These are phyloP conservation scores for Catagonus wagneri DNA, from an alignment of 2,113 vertebrate genomes.

Conservation along the genomic window DNA sequence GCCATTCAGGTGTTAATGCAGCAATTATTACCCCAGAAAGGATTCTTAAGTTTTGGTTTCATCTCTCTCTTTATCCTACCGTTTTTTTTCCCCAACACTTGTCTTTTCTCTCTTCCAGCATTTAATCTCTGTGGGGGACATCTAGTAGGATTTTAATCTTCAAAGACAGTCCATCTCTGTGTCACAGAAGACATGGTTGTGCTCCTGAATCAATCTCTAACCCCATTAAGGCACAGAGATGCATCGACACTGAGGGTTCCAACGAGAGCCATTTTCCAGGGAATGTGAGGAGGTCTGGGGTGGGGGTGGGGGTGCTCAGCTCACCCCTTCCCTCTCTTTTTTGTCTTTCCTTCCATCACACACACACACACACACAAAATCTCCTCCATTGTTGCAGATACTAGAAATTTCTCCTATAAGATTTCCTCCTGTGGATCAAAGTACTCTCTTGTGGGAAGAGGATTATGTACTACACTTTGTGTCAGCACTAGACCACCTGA, in stretches of 20 bases:
- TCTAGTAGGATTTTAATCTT: conserved; percentile 65
- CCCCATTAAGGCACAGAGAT: not conserved
- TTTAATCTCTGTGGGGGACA: conserved; percentile 61
- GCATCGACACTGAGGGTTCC: not conserved
- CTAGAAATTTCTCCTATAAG: not conserved
- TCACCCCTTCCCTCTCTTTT: not conserved
- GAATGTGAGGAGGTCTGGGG: not conserved
- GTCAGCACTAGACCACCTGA: not conserved
- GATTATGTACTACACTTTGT: not conserved
- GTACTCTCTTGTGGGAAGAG: not conserved
- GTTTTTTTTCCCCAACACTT: not conserved
- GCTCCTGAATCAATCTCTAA: not conserved
- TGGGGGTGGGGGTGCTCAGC: not conserved
- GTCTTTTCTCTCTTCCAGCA: conserved; percentile 59
- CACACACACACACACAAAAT: conserved; percentile 1
- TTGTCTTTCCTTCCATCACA: not conserved
- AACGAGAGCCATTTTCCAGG: not conserved
- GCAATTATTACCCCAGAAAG: conserved; percentile 68
- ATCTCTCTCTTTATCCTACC: conserved; percentile 3
- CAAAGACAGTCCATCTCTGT: conserved; percentile 36
- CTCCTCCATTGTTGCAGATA: not conserved
- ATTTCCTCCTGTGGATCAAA: conserved; percentile 41
- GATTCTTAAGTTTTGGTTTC: conserved; percentile 38
- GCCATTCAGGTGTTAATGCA: conserved; percentile 73
- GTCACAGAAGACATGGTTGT: not conserved